Base-by-base conservation (phyloP, 2,888 invertebrate species). In the Pseudococcus longispinus region DNA sequence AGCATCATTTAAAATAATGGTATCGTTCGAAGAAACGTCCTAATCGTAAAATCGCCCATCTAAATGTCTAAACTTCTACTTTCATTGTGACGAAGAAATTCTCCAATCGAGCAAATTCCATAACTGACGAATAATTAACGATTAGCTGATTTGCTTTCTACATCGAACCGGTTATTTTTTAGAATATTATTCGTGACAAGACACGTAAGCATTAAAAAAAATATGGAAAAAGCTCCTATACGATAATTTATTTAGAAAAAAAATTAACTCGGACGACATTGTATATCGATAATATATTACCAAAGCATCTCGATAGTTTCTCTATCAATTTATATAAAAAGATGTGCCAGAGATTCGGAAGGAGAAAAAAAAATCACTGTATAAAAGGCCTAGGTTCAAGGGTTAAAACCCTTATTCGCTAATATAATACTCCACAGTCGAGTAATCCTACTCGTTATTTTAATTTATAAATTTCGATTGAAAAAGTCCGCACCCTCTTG, bases 381-480 rank as follows among this genome's bases (percentile, higher is more conserved):
- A 70, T 32, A 60, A 60, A 60, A 74, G 18, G 5, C 26, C 1
- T 1, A 32, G 42, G 77, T 80, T 80, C 77, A 80, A 80, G 77
- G 77, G 77, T 80, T 80, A 80, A 80, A 80, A 37, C 77, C 77
- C 77, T 80, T 20, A 37, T 80, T n/a, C 37, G 32, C 42, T 80
- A 37, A 42, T 80, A 80, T 80, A 70, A 26, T 70, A 29, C 70
- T 70, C 32, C 70, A 70, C 70, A 70, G 70, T 70, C 70, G 70
- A 70, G 70, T 70, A 70, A 70, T 70, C 70, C 70, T 70, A 29
- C 77, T 80, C 77, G 77, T 80, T 80, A 80, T 80, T 80, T 80
- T 80, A 80, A 80, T 80, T 80, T 42, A 80, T 80, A 80, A 74
- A 80, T 80, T 80, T 80, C 77, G 37, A 80, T 80, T 42, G 77